These are phyloP conservation scores for Capromys pilorides DNA, from an alignment of 2,797 vertebrate species.

Conservation along the genomic window DNA sequence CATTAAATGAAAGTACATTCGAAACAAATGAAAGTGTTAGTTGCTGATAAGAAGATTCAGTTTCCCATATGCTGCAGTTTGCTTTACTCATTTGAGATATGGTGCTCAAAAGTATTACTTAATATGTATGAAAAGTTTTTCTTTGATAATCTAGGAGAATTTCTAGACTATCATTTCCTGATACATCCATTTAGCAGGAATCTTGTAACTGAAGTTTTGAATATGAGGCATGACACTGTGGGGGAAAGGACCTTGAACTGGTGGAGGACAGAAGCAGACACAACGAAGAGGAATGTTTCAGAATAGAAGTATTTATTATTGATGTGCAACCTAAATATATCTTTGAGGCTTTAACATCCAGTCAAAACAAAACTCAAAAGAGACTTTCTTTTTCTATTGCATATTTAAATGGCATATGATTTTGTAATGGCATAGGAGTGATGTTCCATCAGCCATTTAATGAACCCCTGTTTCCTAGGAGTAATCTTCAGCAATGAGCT, in stretches of 20 bases:
- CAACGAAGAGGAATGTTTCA: background rate
- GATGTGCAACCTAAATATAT: background rate
- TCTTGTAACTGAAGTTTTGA: slow-evolving; percentile 11
- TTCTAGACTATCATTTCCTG: slow-evolving; percentile 3
- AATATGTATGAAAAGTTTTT: slow-evolving; percentile 31
- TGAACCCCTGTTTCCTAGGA: background rate
- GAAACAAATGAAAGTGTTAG: slow-evolving; percentile 55
- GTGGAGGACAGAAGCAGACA: background rate
- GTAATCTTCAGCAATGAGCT: background rate
- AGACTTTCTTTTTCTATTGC: background rate
- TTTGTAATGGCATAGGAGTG: background rate
- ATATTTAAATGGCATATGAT: background rate
- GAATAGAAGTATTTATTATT: background rate
- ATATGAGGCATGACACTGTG: background rate
- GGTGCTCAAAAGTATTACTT: slow-evolving; percentile 48
- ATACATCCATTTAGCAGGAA: slow-evolving; percentile 29
- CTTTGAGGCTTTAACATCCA: background rate
- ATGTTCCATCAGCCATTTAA: background rate
- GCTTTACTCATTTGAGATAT: slow-evolving; percentile 63
- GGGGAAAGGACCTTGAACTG: background rate
- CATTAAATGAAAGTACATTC: slow-evolving; percentile 47
- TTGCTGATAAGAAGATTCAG: slow-evolving; percentile 59
- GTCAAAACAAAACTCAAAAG: background rate
- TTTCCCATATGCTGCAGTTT: slow-evolving; percentile 45
- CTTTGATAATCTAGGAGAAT: slow-evolving; percentile 51